Evolutionary conservation across 2,797 vertebrate genomes (phyloP).

Genomic region (Carapus acus): DNA sequence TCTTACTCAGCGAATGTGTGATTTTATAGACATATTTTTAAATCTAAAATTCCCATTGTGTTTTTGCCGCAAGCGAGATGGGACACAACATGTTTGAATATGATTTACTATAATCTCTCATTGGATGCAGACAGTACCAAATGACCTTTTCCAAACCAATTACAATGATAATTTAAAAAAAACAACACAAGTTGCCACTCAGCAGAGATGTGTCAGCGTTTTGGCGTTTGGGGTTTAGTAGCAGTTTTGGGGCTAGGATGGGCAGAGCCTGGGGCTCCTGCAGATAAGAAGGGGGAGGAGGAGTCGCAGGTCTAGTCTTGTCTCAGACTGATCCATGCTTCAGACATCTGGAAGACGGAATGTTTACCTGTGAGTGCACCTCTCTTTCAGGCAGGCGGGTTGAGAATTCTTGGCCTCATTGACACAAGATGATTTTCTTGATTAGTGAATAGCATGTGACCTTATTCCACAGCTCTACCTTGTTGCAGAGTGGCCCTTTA

Average conservation of each 20-base stretch:
- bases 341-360: conserved; percentile 79
- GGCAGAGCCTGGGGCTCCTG: conserved; percentile 47
- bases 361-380: conserved; percentile 69
- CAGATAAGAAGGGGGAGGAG: conserved; percentile 45
- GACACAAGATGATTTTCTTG: conserved; percentile 1
- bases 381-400: conserved; percentile 56
- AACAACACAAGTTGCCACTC: conserved; percentile 32
- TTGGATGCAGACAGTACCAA: conserved; percentile 36
- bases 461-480: conserved; percentile 27
- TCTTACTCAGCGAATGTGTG: background rate
- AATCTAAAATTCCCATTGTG: conserved; percentile 10
- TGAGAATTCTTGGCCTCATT: conserved; percentile 12
- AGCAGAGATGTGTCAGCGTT: conserved; percentile 43
- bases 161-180: too few species aligned
- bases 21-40: background rate
- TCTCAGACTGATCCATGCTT: conserved; percentile 66
- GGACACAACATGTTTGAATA: conserved; percentile 32
- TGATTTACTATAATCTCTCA: conserved; percentile 18
- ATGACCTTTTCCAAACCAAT: conserved; percentile 54
- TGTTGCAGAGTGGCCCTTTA: conserved; percentile 47
- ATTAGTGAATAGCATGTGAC: conserved; percentile 28
- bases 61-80: conserved; percentile 39
- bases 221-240: conserved; percentile 50
- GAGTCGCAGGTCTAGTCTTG: conserved; percentile 83
- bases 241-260: conserved; percentile 41